Conservation (phyloP, 2,797 vertebrate species). For the Sciurus carolinensis region DNA sequence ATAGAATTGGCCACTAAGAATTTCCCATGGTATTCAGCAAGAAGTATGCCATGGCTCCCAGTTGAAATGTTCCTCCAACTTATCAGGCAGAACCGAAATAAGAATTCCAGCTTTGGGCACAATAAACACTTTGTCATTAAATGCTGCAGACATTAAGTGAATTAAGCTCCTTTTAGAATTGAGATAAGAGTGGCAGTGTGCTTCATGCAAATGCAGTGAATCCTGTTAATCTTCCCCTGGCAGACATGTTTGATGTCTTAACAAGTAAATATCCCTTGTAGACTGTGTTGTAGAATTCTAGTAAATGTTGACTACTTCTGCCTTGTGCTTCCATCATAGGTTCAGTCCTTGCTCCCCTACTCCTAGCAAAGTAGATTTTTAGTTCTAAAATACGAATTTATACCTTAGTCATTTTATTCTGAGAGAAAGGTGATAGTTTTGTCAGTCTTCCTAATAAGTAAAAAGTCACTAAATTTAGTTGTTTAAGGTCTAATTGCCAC, state of each 20-base stretch:
- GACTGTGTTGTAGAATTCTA: constrained; percentile 82
- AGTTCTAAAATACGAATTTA: constrained; percentile 50
- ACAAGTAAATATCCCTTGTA: constrained; percentile 85
- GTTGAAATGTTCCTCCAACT: constrained; percentile 57
- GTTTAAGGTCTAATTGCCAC: background rate
- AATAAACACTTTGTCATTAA: constrained; percentile 73
- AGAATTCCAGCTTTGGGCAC: constrained; percentile 83
- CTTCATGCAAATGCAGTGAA: constrained; percentile 87
- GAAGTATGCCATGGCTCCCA: background rate
- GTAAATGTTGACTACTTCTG: constrained; percentile 72
- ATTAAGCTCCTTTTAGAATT: constrained; percentile 85
- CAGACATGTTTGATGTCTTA: constrained; percentile 88
- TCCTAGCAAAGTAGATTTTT: constrained; percentile 1
- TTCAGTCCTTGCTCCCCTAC: background rate
- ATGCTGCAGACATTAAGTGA: constrained; percentile 68
- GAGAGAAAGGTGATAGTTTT: constrained; percentile 27
- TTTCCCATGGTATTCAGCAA: constrained; percentile 61
- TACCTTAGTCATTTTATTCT: constrained; percentile 66
- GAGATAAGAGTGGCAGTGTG: constrained; percentile 83
- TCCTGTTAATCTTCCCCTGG: constrained; percentile 86
- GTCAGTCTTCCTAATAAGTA: constrained; percentile 55
- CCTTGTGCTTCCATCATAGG: constrained; percentile 6
- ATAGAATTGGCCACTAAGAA: constrained; percentile 8
- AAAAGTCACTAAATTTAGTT: constrained; percentile 39
- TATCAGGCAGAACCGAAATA: constrained; percentile 37